Conservation (phyloP, 2,888 invertebrate genomes). For the Diadegma fenestrale region DNA sequence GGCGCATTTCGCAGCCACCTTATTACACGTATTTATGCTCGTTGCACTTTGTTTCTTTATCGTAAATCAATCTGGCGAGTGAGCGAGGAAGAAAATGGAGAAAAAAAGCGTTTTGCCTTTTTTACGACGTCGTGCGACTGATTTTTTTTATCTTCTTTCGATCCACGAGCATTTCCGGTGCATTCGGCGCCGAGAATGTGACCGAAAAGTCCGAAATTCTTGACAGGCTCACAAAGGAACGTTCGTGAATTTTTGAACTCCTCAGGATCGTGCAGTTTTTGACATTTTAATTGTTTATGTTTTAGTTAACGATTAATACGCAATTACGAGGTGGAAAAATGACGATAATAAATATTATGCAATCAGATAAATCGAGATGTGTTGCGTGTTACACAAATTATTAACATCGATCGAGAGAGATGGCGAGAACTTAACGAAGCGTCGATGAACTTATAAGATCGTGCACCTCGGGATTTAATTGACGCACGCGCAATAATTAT, state of each 20-base stretch:
- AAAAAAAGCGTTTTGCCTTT: constrained; percentile 33
- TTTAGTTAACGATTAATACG: too few species aligned
- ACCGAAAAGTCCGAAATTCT: constrained; percentile 36
- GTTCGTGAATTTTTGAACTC: too few species aligned
- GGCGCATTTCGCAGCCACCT: constrained; percentile 53
- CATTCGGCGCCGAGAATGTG: neutral
- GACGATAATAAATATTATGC: neutral
- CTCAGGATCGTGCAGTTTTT: too few species aligned
- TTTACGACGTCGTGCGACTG: constrained; percentile 15
- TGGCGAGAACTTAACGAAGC: constrained; percentile 50
- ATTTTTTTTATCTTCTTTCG: constrained; percentile 8
- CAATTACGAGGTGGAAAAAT: too few species aligned
- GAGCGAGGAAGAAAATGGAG: constrained; percentile 18
- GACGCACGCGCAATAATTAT: constrained; percentile 69
- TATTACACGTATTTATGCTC: constrained; percentile 56
- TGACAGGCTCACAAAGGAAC: neutral
- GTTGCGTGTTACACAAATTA: constrained; percentile 14
- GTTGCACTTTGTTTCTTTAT: constrained; percentile 59
- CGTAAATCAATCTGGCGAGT: constrained; percentile 48
- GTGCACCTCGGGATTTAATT: constrained; percentile 65
- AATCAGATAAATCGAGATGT: neutral
- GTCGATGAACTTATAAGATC: constrained; percentile 63
- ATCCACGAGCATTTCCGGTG: constrained; percentile 38
- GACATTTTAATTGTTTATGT: neutral
- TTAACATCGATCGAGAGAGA: neutral